These are phyloP conservation scores for Phoxinus phoxinus DNA, from an alignment of 2,113 vertebrate species.

Conservation along the genomic window DNA sequence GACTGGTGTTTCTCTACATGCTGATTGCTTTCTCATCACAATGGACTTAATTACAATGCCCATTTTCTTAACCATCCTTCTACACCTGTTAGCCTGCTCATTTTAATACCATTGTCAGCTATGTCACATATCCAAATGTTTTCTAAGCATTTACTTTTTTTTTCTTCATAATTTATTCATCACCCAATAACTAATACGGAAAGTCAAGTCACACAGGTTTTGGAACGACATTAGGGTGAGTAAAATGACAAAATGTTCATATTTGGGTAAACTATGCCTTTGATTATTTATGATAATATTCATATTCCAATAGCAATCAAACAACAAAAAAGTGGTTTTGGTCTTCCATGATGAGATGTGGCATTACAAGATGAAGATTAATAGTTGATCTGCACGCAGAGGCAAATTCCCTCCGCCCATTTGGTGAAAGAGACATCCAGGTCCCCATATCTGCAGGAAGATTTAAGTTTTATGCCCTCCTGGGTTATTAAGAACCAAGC, in stretches of 20 bases:
- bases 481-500: conserved; percentile 40
- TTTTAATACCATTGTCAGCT: not conserved
- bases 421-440: not conserved
- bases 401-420: not conserved
- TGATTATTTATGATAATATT: conserved; percentile 1
- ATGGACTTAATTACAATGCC: conserved; percentile 29
- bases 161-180: not conserved
- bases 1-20: not conserved
- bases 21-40: conserved; percentile 26
- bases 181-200: not conserved
- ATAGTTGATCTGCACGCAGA: not conserved
- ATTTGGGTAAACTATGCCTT: not conserved
- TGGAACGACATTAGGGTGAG: too few species aligned
- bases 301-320: not conserved
- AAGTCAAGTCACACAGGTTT: not conserved
- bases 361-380: not conserved
- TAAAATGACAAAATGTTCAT: not conserved
- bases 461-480: conserved; percentile 1
- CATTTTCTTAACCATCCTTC: not conserved
- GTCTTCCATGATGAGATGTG: not conserved
- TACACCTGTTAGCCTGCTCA: not conserved
- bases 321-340: not conserved
- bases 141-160: not conserved
- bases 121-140: not conserved
- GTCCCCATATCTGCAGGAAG: not conserved